Base-by-base conservation (phyloP, 2,888 invertebrate genomes). In the Sesia bembeciformis region DNA sequence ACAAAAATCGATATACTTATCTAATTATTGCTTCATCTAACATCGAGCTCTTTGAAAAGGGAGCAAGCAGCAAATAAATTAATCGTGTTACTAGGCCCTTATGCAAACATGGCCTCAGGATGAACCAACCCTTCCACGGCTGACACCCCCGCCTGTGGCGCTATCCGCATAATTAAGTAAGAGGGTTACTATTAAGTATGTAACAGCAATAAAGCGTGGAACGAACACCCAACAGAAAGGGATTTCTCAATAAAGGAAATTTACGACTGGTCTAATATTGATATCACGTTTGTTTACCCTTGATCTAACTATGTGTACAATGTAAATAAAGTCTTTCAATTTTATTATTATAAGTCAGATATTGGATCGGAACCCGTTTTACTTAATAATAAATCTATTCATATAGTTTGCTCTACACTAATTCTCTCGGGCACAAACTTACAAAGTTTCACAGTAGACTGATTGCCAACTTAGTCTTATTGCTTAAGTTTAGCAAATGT, bases 161-260 rank as follows among this genome's bases (percentile, higher is more conserved):
- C 76, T 76, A 74, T 78, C 73, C 81, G 80, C 80, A 84, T 87
- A 86, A 87, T 87, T 86, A 86, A 86, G 77, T 81, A 84, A 82
- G 72, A 81, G 83, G 57, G 57, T 40, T 79, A 79, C 76, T 80
- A 84, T 84, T 81, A 85, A 83, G 81, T 79, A 84, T 85, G 83
- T 83, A 84, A 78, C 76, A 81, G 81, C 78, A 80, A 85, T 84
- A 84, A 81, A 81, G 74, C 71, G 69, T 60, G 66, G 65, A 74
- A 75, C 74, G 67, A 66, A 74, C 72, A 66, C 66, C 74, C 76
- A 62, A 69, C 67, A 76, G 54, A 55, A 67, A 69, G 72, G 72
- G 70, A 68, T 69, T 69, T 62, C 67, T 68, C 66, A 63, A 66
- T 72, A 75, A 79, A 77, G 77, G 77, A 76, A 79, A 80, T 77